A percentile compares a stretch with the other conserved stretches of the same genome.
Evolutionary conservation across 2,113 vertebrate genomes (phyloP).

Genomic region (Synchiropus splendidus): DNA sequence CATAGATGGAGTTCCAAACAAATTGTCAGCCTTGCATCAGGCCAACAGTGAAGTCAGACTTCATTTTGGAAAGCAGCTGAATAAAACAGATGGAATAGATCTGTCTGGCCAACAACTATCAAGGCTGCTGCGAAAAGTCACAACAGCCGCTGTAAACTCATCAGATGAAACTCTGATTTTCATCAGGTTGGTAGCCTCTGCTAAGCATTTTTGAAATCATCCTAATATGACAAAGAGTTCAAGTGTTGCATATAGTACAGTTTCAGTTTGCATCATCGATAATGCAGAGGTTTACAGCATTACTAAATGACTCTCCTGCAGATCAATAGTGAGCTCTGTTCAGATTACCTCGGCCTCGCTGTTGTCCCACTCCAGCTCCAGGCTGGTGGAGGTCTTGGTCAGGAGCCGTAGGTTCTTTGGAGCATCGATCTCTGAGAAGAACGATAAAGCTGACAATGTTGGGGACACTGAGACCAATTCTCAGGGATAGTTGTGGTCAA

Average conservation of each 20-base stretch:
- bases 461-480: conserved; percentile 61
- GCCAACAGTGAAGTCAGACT: conserved; percentile 5
- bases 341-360: conserved; percentile 78
- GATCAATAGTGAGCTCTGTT: neutral
- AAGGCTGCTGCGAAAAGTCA: neutral
- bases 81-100: conserved; percentile 22
- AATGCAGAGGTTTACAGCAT: no score
- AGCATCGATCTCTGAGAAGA: conserved; percentile 86
- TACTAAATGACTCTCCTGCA: no score
- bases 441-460: conserved; percentile 67
- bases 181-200: no score
- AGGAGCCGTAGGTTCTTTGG: conserved; percentile 86
- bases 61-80: conserved; percentile 16
- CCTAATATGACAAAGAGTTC: no score
- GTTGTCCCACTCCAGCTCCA: conserved; percentile 94
- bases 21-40: conserved; percentile 6
- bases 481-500: conserved; percentile 29
- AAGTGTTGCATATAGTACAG: no score
- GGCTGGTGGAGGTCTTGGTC: conserved; percentile 72
- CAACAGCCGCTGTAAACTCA: no score
- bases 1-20: conserved; percentile 1
- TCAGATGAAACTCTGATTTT: no score
- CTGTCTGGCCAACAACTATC: conserved; percentile 5
- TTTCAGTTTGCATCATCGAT: no score
- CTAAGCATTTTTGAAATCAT: no score